Percentiles rank a stretch among this genome's conserved stretches.
These are phyloP conservation scores for Eunapius fragilis DNA, from an alignment of 37 sponge, comb jelly and placozoan genomes.

Conservation along the genomic window DNA sequence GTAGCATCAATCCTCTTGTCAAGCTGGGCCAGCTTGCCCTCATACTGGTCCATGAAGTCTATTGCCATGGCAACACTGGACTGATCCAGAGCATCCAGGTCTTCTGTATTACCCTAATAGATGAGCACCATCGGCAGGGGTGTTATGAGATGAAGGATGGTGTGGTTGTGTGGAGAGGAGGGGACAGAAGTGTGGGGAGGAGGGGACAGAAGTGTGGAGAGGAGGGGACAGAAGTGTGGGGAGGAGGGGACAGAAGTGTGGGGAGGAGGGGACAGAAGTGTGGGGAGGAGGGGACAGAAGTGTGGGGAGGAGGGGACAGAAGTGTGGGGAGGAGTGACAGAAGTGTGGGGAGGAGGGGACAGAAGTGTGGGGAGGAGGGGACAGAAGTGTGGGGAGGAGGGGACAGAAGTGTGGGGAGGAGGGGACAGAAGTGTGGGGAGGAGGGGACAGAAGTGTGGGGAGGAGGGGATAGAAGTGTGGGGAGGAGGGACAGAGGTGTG, in stretches of 20 bases:
- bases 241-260: background rate
- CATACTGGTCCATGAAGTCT: constrained; percentile 35
- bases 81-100: constrained; percentile 2
- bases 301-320: too few relatives aligned
- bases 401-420: background rate
- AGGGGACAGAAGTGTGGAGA: background rate
- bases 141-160: background rate
- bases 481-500: background rate
- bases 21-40: constrained; percentile 18
- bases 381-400: background rate
- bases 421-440: background rate
- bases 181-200: background rate
- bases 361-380: background rate
- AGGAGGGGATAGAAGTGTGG: background rate
- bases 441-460: background rate
- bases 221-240: background rate
- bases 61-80: constrained; percentile 11
- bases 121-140: background rate
- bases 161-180: background rate
- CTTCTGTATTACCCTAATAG: too few relatives aligned
- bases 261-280: background rate
- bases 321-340: too few relatives aligned
- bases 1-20: constrained; percentile 14
- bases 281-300: background rate
- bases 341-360: background rate